Conservation (phyloP, 2,888 invertebrate genomes). For the Cremastinae sp. region DNA sequence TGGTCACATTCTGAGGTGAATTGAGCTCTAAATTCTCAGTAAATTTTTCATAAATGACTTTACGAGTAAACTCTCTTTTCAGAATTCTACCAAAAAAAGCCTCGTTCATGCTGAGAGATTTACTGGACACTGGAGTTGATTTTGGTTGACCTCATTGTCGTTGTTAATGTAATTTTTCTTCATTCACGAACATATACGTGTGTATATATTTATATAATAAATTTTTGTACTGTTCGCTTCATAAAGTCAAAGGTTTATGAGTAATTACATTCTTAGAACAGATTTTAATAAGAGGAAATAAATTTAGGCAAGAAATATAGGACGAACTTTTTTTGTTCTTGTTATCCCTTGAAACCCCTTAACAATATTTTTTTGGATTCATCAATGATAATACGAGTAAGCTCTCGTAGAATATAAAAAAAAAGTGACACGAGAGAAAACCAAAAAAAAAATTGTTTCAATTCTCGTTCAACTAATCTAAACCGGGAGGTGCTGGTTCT, state of each 20-base stretch:
- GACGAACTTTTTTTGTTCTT: neutral
- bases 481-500: slow-evolving; percentile 80
- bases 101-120: slow-evolving; percentile 83
- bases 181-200: slow-evolving; percentile 6
- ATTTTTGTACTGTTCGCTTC: slow-evolving; percentile 5
- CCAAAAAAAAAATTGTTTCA: neutral
- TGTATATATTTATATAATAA: slow-evolving; percentile 5
- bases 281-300: slow-evolving; percentile 23
- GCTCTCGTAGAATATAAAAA: slow-evolving; percentile 15
- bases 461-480: slow-evolving; percentile 72
- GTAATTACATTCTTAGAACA: neutral
- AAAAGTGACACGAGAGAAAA: neutral
- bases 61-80: slow-evolving; percentile 56
- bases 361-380: neutral
- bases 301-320: slow-evolving; percentile 2
- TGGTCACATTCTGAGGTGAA: slow-evolving; percentile 82
- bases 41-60: neutral
- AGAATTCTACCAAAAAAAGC: slow-evolving; percentile 84
- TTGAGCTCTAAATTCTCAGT: slow-evolving; percentile 11
- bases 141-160: slow-evolving; percentile 80
- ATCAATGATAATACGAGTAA: neutral
- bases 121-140: slow-evolving; percentile 85
- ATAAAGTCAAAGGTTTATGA: slow-evolving; percentile 1
- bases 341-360: neutral
- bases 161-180: slow-evolving; percentile 4